Evolutionary conservation across 2,888 invertebrate genomes (phyloP), one percentile per base, ranked within the genome.

Genomic region (Pinctada fucata): DNA sequence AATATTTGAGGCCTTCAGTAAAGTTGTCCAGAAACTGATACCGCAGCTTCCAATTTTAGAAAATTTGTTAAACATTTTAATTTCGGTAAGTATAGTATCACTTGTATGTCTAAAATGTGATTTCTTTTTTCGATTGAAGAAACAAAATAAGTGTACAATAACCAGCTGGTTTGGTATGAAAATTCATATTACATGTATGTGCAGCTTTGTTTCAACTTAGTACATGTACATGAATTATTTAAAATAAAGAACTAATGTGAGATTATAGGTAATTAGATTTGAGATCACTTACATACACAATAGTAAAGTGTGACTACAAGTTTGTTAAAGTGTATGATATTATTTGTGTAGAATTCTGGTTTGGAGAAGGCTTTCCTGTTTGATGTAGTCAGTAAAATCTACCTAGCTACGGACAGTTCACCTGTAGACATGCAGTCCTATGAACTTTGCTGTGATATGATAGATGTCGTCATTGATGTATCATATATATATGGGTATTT

Each of bases 391-490:
- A 93, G 93, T 83, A 94, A 94, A 94, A 99, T 99, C 88, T 99
- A 99, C 93, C 98, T 99, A 87, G 99, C 99, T n/a, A 99, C 99
- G 0, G 99, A 99, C 93, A 97, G 97, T 86, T 97, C 98, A 10
- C 99, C 99, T 2, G 99, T 99, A 4, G 99, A 99, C 92, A 99
- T 99, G 99, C 99, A 99, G 93, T 97, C 97, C 90, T 99, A 99
- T 92, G 99, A 99, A 93, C 94, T 99, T 65, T 99, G 99, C 94
- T 99, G 99, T 94, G 99, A 99, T 94, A 99, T 99, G 99, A 99
- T 99, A 89, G 99, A 99, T 94, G 98, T 99, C 74, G 98, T 99
- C 77, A 97, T 99, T 88, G 99, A 99, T 94, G 96, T 99, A 80
- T 99, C 99, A 6, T 97, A 97, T 94, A 99, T 99, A 93, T 99